phyloP scores from a whole-genome alignment of 2,797 vertebrate genomes.

The Danio tinwini region DNA sequence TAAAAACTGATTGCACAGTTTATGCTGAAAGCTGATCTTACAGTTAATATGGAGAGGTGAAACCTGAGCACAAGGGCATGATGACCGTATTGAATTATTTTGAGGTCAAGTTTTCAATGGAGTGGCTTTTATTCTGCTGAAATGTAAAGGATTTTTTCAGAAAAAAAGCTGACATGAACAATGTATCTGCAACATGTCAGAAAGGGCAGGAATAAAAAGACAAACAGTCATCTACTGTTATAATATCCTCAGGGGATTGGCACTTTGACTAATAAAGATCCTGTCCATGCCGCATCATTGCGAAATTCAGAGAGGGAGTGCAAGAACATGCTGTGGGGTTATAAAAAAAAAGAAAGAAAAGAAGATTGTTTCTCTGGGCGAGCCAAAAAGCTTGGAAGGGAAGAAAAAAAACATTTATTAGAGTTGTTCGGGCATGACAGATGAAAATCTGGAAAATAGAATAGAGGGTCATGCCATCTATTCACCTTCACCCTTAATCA shows the following conservation, averaged over 20 bases:
- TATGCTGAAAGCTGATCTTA: neutral
- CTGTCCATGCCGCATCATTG: constrained; percentile 32
- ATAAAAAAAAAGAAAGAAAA: neutral
- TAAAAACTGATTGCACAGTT: neutral
- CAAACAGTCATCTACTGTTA: neutral
- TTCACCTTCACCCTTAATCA: constrained; percentile 25
- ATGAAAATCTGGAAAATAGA: constrained; percentile 39
- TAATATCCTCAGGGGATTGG: constrained; percentile 13
- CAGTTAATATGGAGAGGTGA: neutral
- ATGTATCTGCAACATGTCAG: constrained; percentile 39
- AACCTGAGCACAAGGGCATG: neutral
- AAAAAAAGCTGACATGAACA: neutral
- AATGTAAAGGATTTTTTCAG: neutral
- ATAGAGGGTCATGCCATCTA: constrained; percentile 37
- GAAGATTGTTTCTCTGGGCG: neutral
- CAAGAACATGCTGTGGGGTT: constrained; percentile 36
- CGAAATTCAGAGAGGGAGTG: constrained; percentile 43
- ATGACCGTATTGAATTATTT: neutral
- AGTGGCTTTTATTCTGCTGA: neutral
- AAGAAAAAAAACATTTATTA: constrained; percentile 43
- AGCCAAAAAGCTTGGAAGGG: constrained; percentile 25
- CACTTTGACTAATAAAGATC: constrained; percentile 15
- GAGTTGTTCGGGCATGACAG: constrained; percentile 45
- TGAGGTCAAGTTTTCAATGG: constrained; percentile 19
- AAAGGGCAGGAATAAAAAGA: constrained; percentile 11